phyloP scores from a whole-genome alignment of 2,888 invertebrate genomes.

The Brachynemurus nebulosus region DNA sequence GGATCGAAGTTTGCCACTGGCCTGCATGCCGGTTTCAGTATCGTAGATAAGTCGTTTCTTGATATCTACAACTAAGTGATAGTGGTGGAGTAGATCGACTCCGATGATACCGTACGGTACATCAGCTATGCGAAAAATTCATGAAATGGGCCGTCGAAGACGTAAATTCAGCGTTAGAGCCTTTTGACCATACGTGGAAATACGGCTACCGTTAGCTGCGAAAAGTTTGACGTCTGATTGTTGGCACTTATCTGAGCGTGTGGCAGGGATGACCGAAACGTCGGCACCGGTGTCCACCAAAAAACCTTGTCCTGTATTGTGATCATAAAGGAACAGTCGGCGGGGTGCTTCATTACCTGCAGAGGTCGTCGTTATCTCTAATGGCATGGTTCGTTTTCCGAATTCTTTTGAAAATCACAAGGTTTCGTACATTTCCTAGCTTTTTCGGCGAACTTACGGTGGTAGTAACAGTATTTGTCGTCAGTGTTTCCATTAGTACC shows the following conservation, averaged over 20 bases:
- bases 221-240: no score
- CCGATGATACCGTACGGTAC: constrained; percentile 12
- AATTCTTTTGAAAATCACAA: no score
- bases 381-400: constrained; percentile 10
- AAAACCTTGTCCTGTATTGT: no score
- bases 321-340: constrained; percentile 12
- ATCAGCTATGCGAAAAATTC: constrained; percentile 14
- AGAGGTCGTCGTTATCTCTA: constrained; percentile 10
- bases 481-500: neutral
- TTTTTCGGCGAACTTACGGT: constrained; percentile 4
- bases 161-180: constrained; percentile 11
- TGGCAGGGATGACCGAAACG: constrained; percentile 11
- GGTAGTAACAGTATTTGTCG: constrained; percentile 11
- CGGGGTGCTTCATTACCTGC: neutral
- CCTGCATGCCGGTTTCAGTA: constrained; percentile 4
- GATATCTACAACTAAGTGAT: neutral
- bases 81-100: constrained; percentile 12
- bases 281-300: constrained; percentile 12
- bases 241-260: no score
- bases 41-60: constrained; percentile 7
- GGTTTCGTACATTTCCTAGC: no score
- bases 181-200: constrained; percentile 12
- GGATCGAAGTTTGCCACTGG: neutral
- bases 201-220: constrained; percentile 11
- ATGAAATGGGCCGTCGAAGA: constrained; percentile 11